Percentiles rank a stretch among this genome's conserved stretches.
These are phyloP conservation scores for Nephrocerus scutellatus DNA, from an alignment of 2,888 invertebrate species.

Conservation along the genomic window DNA sequence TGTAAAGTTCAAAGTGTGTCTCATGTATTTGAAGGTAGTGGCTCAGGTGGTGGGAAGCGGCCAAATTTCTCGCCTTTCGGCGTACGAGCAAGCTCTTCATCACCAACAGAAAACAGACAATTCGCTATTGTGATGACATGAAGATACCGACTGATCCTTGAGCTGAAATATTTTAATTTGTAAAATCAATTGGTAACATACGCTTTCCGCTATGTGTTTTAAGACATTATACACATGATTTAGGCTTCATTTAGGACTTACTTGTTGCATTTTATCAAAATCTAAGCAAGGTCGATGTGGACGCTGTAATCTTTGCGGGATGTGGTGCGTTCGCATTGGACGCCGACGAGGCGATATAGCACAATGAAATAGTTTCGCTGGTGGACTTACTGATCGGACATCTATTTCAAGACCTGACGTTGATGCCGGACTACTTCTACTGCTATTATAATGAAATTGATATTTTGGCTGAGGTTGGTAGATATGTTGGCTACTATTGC, in stretches of 20 bases:
- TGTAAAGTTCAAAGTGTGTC: no score
- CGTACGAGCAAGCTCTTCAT: conserved; percentile 37
- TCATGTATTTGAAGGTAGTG: no score
- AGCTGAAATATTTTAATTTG: no score
- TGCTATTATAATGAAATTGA: conserved; percentile 44
- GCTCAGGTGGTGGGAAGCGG: no score
- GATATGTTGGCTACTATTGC: conserved; percentile 45
- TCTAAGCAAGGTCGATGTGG: conserved; percentile 83
- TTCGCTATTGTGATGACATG: conserved; percentile 66
- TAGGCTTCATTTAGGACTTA: conserved; percentile 49
- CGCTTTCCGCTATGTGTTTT: no score
- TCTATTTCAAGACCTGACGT: conserved; percentile 45
- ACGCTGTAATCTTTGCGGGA: conserved; percentile 52
- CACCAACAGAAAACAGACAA: conserved; percentile 77
- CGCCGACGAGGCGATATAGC: conserved; percentile 55
- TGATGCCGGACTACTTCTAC: conserved; percentile 45
- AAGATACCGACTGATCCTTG: conserved; percentile 67
- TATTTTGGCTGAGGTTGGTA: conserved; percentile 46
- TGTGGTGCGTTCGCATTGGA: conserved; percentile 53
- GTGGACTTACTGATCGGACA: conserved; percentile 48
- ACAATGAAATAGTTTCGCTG: conserved; percentile 53
- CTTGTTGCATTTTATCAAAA: conserved; percentile 97
- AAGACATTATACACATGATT: no score
- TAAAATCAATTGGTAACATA: conserved; percentile 27
- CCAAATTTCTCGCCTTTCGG: no score